A percentile compares a stretch with the other conserved stretches of the same genome.
phyloP scores from a whole-genome alignment of 2,113 vertebrate species.

The Bagarius yarrelli region DNA sequence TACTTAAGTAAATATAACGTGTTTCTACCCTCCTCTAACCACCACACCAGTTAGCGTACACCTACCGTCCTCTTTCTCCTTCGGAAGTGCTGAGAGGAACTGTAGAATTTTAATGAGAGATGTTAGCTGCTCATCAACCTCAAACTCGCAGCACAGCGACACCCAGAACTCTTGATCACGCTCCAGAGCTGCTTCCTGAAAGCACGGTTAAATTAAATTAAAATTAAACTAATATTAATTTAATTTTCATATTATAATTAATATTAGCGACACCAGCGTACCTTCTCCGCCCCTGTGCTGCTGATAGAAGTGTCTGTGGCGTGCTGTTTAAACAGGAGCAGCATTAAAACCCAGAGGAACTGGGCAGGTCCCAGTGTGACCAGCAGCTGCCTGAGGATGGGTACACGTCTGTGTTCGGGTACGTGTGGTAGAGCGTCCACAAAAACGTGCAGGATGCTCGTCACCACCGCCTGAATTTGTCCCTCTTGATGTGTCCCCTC shows the following conservation, averaged over 20 bases:
- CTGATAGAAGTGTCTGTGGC: slow-evolving; percentile 72
- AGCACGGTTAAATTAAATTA: slow-evolving; percentile 14
- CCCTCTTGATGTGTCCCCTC: slow-evolving; percentile 62
- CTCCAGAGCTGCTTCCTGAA: slow-evolving; percentile 83
- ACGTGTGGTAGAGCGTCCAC: slow-evolving; percentile 91
- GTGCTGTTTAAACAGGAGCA: slow-evolving; percentile 87
- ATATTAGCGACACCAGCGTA: slow-evolving; percentile 28
- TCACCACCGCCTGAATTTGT: slow-evolving; percentile 74
- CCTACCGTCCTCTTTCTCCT: slow-evolving; percentile 85
- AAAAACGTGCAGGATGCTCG: slow-evolving; percentile 83
- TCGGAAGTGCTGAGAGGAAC: slow-evolving; percentile 83
- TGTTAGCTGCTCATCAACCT: slow-evolving; percentile 75
- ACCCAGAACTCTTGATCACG: slow-evolving; percentile 90
- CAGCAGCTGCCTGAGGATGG: slow-evolving; percentile 81
- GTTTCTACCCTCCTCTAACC: too few relatives aligned
- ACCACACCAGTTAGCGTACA: background rate
- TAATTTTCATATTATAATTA: too few relatives aligned
- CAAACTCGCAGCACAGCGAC: slow-evolving; percentile 83
- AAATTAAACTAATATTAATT: too few relatives aligned
- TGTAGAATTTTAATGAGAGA: slow-evolving; percentile 80
- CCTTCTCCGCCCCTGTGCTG: slow-evolving; percentile 77
- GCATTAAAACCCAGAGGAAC: slow-evolving; percentile 90
- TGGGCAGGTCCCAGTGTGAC: slow-evolving; percentile 76
- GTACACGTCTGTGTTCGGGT: slow-evolving; percentile 86
- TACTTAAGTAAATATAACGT: too few relatives aligned